Evolutionary conservation across 2,113 vertebrate genomes (phyloP), one percentile per base, ranked within the genome.

Genomic region (Phyllopteryx taeniolatus): DNA sequence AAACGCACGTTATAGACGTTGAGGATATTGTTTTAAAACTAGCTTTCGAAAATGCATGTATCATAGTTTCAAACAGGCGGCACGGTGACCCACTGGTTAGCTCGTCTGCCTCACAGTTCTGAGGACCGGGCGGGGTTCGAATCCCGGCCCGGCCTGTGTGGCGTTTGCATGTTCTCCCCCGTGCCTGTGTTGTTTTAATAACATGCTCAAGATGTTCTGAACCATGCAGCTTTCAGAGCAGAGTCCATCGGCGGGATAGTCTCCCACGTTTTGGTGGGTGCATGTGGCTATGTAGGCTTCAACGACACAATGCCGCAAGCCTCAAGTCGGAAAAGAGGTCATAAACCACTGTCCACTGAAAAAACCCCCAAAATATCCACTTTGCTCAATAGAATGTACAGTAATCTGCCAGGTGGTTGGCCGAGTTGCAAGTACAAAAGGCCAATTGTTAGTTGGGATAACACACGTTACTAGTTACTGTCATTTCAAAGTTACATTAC

Each of bases 211-310:
- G 69, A 79, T 68, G 66, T 73, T 76, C 20, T 17, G 35, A 6
- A 54, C 27, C 63, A 88, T 64, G 1, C 0, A 10, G 82, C 80
- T 84, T 76, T 82, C 74, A 81, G 68, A 74, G 65, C 82, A 14
- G 56, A 67, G 82, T 79, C 74, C 81, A 69, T 68, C 51, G 67
- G 72, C 84, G 72, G 76, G 70, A 61, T 54, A 51, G 70, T 64
- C 71, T 67, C 71, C 71, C 2, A 2, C 82, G 54, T 31, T 68
- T 49, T 44, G 67, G 59, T 60, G 53, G 46, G 64, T 60, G 51
- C 49, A 33, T 70, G 68, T 42, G 72, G 46, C 33, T 43, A 54
- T 63, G 61, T 53, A 56, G 20, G n/a, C 53, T 22, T 11, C 53
- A n/a, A 10, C 22, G n/a, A 22, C 9, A n/a, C 8, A 56, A 0